Conservation (phyloP, 2,797 vertebrate genomes). For the Anisognathus igniventris region DNA sequence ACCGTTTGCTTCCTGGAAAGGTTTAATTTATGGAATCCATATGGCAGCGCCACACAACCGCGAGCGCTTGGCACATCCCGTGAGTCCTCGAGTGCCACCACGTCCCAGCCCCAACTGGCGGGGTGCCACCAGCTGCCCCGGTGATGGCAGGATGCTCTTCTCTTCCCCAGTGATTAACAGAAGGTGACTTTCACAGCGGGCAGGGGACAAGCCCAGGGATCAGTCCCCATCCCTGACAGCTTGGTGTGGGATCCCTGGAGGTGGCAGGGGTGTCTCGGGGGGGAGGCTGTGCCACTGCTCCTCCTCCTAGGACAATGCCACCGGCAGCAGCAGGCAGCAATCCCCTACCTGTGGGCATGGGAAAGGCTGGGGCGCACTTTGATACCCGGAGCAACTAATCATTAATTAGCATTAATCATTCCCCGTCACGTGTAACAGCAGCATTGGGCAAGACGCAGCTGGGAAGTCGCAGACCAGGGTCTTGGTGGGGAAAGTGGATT, state of each 20-base stretch:
- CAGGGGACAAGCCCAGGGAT: neutral
- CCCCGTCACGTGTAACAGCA: neutral
- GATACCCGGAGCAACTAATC: slow-evolving; percentile 7
- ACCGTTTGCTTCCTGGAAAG: slow-evolving; percentile 50
- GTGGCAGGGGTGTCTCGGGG: neutral
- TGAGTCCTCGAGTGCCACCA: slow-evolving; percentile 30
- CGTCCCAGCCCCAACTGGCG: neutral
- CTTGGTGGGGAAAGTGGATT: neutral
- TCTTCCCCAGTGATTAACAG: neutral
- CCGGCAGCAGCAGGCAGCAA: neutral
- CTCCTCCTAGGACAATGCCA: neutral
- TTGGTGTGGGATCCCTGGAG: neutral
- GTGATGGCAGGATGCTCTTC: neutral
- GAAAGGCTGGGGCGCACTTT: neutral
- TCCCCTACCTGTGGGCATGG: slow-evolving; percentile 13
- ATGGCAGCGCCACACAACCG: slow-evolving; percentile 39
- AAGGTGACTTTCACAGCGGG: neutral
- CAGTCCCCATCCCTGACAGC: neutral
- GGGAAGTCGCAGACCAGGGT: neutral
- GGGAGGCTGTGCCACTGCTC: rapidly evolving
- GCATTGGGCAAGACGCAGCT: neutral
- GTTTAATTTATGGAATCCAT: slow-evolving; percentile 74
- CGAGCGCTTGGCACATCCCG: neutral
- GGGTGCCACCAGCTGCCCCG: neutral
- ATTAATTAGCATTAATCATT: slow-evolving; percentile 41